Base-by-base conservation (phyloP, 2,113 vertebrate genomes). In the Sporophila hypoxantha region DNA sequence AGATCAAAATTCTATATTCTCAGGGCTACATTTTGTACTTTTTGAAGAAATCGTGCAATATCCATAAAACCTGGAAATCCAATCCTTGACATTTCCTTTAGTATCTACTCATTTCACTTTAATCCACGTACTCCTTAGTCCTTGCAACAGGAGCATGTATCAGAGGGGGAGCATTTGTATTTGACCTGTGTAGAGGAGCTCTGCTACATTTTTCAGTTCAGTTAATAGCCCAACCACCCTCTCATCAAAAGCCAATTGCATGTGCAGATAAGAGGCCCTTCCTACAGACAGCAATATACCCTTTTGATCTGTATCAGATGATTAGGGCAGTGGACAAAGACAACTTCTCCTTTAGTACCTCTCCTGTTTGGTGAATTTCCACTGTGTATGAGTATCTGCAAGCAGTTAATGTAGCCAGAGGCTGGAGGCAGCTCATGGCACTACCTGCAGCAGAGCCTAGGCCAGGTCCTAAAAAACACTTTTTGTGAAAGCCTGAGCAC, bases 221-320 rank as follows among this genome's bases (percentile, higher is more conserved):
- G n/a, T 78, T 94, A 85, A 75, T 55, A 81, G 39, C 66, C 55
- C 47, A 80, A 4, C 29, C 42, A 75, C 44, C 32, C 52, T 92
- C 89, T 85, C 88, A 76, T 52, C 80, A 76, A 89, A 92, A 91
- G 62, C 50, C 66, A 91, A 76, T 30, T 83, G 76, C 27, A 62
- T 55, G 74, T 46, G 66, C 62, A 91, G 92, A 78, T 83, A 90
- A 91, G 76, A 52, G 68, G n/a, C n/a, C 59, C 42, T 65, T 83
- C 42, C 25, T 85, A 83, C 7, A 68, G 77, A 32, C 10, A 87
- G 62, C 7, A 89, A 80, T 77, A 62, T 8, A 77, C 76, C 50
- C 92, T 92, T 55, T 87, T 91, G 59, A 92, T 91, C 85, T 49
- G 27, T 73, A 85, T 88, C 80, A 86, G 89, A 84, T 93, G 82